These are phyloP conservation scores for Asteroscopus sphinx DNA, from an alignment of 2,888 invertebrate genomes.

Conservation along the genomic window DNA sequence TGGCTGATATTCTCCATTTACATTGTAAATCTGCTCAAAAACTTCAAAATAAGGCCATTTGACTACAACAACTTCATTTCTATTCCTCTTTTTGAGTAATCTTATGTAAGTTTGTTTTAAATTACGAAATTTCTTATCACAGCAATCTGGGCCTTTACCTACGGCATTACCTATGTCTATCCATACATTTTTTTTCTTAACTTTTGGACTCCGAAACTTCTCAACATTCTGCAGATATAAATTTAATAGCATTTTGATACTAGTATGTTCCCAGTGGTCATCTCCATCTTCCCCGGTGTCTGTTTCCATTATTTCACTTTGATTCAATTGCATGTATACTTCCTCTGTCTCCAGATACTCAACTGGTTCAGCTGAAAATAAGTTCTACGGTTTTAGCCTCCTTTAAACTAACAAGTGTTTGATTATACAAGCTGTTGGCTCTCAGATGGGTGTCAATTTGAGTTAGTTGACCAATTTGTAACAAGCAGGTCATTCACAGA, in stretches of 20 bases:
- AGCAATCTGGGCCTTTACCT: constrained; percentile 80
- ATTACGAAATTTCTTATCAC: constrained; percentile 86
- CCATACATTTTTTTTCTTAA: constrained; percentile 85
- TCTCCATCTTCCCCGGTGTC: constrained; percentile 77
- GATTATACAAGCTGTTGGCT: constrained; percentile 18
- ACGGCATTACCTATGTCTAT: constrained; percentile 76
- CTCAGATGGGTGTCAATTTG: constrained; percentile 30
- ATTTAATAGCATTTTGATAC: constrained; percentile 73
- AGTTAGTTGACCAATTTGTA: constrained; percentile 36
- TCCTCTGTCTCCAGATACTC: constrained; percentile 76
- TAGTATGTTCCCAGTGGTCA: constrained; percentile 82
- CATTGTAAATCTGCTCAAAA: constrained; percentile 82
- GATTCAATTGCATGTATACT: constrained; percentile 75
- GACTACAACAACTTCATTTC: constrained; percentile 71
- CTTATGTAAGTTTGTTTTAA: constrained; percentile 84
- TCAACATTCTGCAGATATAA: constrained; percentile 80
- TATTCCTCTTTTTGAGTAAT: constrained; percentile 78
- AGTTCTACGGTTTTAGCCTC: constrained; percentile 56
- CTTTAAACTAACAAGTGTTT: constrained; percentile 10
- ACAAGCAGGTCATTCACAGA: constrained; percentile 35
- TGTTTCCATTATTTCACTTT: constrained; percentile 71
- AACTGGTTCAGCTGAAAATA: constrained; percentile 72
- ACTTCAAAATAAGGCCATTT: constrained; percentile 85
- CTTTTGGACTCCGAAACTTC: constrained; percentile 83
- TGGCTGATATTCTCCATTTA: constrained; percentile 80